phyloP scores from a whole-genome alignment of 1,140 invertebrate genomes.

The Bombus affinis region DNA sequence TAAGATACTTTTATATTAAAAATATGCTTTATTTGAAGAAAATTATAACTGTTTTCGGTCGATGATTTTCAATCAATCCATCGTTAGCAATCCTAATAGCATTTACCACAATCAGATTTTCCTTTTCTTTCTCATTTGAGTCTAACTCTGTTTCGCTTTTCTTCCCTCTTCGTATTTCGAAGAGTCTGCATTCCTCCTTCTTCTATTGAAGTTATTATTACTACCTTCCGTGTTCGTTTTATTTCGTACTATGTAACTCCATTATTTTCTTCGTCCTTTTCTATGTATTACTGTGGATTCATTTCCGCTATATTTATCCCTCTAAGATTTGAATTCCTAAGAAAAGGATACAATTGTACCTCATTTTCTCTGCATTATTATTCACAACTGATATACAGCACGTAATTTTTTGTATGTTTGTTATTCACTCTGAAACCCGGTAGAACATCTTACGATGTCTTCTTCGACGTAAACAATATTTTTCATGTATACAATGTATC shows the following conservation, averaged over 20 bases:
- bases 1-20: neutral
- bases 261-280: neutral
- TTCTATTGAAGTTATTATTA: neutral
- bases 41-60: neutral
- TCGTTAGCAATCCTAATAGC: neutral
- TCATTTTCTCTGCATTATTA: neutral
- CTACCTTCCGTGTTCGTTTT: neutral
- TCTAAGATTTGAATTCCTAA: neutral
- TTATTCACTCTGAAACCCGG: neutral
- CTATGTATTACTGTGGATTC: neutral
- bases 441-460: too few species aligned
- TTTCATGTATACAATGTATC: neutral
- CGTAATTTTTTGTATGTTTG: neutral
- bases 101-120: neutral
- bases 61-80: neutral
- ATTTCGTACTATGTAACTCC: too few species aligned
- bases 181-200: too few species aligned
- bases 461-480: neutral
- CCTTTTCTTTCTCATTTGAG: neutral
- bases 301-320: neutral
- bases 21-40: neutral
- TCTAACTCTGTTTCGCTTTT: too few species aligned
- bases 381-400: neutral
- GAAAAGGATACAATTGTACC: too few species aligned
- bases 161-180: neutral